Base-by-base conservation (phyloP, 2,113 vertebrate species). In the Struthidea cinerea region DNA sequence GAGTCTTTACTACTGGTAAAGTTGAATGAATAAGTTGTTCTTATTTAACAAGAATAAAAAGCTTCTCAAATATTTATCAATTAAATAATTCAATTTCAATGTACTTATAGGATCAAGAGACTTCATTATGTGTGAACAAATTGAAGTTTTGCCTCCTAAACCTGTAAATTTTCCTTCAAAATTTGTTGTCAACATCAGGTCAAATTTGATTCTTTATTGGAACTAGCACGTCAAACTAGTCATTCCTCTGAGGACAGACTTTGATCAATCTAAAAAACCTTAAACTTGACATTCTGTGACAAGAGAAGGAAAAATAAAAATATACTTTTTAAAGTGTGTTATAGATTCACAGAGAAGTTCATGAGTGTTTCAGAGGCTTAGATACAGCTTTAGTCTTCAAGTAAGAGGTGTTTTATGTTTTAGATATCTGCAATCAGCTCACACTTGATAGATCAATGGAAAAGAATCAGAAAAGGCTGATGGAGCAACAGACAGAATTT, bases 111-210 rank as follows among this genome's bases (percentile, higher is more conserved):
- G 8, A 49, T 32, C 21, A 74, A 33, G 11, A 82, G 2, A 21
- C 24, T 84, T 57, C 23, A 23, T 0, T 59, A 41, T n/a, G 14
- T 47, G 11, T 32, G 85, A 82, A 67, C 4, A 75, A 91, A 52
- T 37, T 2, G 13, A 68, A n/a, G 3, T 39, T 74, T 87, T 91
- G 4, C 3, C 8, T 75, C 28, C 30, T 52, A 78, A 81, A 20
- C 2, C 10, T 42, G 6, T 32, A 53, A 3, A 37, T 47, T 93
- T 77, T 74, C 14, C 30, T 84, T 27, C 8, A 65, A 39, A 60
- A 46, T 20, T 22, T 49, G 2, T 46, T 83, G 50, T 30, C 9
- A 50, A 11, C 2, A 16, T 46, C 0, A 1, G 1, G 8, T 18
- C 28, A 84, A 76, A 77, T 57, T 27, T 49, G 2, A 10, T 24